Percentiles rank a stretch among this genome's conserved stretches.
Evolutionary conservation across 2,113 vertebrate genomes (phyloP).

Genomic region (Motacilla alba): DNA sequence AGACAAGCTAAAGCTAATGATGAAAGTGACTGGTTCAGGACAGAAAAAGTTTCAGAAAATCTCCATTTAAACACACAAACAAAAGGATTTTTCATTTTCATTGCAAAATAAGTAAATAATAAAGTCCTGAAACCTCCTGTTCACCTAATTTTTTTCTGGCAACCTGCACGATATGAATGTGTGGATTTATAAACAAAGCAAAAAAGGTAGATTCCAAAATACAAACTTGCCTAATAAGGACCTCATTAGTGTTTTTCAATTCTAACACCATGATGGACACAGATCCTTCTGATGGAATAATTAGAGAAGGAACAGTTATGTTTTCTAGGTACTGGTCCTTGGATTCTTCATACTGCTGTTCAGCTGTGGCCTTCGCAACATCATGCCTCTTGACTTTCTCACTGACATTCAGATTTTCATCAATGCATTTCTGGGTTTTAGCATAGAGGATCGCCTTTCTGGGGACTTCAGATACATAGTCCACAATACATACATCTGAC

Average conservation of each 20-base stretch:
- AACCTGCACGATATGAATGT: neutral
- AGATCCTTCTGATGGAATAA: conserved; percentile 77
- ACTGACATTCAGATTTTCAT: conserved; percentile 67
- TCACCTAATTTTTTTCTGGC: neutral
- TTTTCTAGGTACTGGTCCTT: conserved; percentile 32
- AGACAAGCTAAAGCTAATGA: neutral
- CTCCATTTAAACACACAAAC: neutral
- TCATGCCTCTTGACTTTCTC: neutral
- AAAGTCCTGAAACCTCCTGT: neutral
- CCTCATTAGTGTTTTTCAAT: conserved; percentile 78
- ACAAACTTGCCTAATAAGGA: conserved; percentile 82
- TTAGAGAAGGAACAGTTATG: conserved; percentile 73
- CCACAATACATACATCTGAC: conserved; percentile 81
- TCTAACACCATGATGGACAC: conserved; percentile 87
- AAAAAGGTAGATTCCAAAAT: neutral
- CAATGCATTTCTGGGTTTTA: conserved; percentile 50
- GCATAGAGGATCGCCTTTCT: conserved; percentile 88
- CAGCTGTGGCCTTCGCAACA: conserved; percentile 40
- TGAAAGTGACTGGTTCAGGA: neutral
- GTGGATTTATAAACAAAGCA: neutral
- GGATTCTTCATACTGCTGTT: conserved; percentile 54
- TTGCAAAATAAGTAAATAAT: neutral
- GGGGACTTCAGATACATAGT: conserved; percentile 79
- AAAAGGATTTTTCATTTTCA: neutral
- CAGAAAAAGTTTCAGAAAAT: neutral